These are phyloP conservation scores for Acleris cristana DNA, from an alignment of 2,888 invertebrate species.

Conservation along the genomic window DNA sequence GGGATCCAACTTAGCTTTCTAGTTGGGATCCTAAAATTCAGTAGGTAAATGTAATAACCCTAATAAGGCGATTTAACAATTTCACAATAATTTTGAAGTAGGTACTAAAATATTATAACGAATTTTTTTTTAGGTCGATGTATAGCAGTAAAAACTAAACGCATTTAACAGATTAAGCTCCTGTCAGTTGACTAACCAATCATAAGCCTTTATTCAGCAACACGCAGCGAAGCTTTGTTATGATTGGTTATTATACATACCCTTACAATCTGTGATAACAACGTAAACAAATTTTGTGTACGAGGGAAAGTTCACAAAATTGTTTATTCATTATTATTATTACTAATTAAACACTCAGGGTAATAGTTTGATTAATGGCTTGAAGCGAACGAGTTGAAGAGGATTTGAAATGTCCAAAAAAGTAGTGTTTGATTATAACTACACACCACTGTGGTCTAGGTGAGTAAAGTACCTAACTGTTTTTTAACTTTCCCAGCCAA, in stretches of 20 bases:
- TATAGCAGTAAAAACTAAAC: slow-evolving; percentile 9
- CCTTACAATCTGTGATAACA: background rate
- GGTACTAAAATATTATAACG: too few species aligned
- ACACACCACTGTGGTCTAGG: slow-evolving; percentile 55
- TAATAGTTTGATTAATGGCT: background rate
- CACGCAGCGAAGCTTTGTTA: background rate
- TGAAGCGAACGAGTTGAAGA: background rate
- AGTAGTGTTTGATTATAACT: slow-evolving; percentile 53
- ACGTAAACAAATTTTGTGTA: slow-evolving; percentile 2
- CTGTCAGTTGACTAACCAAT: slow-evolving; percentile 3
- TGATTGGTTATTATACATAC: slow-evolving; percentile 8
- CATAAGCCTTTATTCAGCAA: background rate
- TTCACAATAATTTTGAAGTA: too few species aligned
- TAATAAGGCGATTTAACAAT: too few species aligned
- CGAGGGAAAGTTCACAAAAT: slow-evolving; percentile 17
- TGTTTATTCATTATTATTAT: background rate
- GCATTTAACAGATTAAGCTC: background rate
- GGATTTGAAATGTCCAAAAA: slow-evolving; percentile 43
- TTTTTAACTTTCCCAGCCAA: too few species aligned
- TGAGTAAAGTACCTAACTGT: slow-evolving; percentile 46
- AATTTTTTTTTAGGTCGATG: too few species aligned
- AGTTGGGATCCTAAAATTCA: too few species aligned
- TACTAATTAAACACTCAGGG: background rate
- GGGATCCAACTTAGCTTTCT: too few species aligned
- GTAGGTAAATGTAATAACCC: too few species aligned